phyloP scores from a whole-genome alignment of 2,888 invertebrate genomes.

The Drosophila lutescens region DNA sequence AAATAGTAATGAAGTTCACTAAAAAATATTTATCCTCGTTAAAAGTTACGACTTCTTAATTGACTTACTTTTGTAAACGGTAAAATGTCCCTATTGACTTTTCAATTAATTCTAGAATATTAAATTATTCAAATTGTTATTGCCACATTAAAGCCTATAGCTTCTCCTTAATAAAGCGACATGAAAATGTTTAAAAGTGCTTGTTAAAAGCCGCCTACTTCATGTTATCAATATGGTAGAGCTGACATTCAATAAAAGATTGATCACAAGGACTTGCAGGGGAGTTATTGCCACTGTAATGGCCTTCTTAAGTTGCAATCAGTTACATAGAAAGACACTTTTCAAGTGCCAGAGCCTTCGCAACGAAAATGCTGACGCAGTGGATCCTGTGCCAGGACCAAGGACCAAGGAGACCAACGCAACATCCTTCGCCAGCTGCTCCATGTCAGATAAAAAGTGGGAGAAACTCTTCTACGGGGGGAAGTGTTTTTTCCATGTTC shows the following conservation, averaged over 20 bases:
- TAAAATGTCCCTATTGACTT: no score
- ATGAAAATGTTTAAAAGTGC: background rate
- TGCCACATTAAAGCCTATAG: background rate
- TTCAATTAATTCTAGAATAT: background rate
- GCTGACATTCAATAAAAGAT: slow-evolving; percentile 2
- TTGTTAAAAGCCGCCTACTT: slow-evolving; percentile 1
- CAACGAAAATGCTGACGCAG: slow-evolving; percentile 35
- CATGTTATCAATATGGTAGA: background rate
- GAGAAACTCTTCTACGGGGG: slow-evolving; percentile 3
- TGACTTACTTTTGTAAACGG: no score
- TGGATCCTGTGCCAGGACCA: slow-evolving; percentile 26
- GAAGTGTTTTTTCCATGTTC: slow-evolving; percentile 12
- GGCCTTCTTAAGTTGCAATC: slow-evolving; percentile 21
- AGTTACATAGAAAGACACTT: slow-evolving; percentile 37
- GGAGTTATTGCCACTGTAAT: slow-evolving; percentile 24
- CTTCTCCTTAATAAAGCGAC: background rate
- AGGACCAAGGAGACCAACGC: slow-evolving; percentile 14
- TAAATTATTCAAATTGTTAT: background rate
- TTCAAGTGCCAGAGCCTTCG: slow-evolving; percentile 30
- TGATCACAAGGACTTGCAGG: slow-evolving; percentile 3
- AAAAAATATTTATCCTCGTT: no score
- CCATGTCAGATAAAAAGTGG: slow-evolving; percentile 57
- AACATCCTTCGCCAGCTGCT: slow-evolving; percentile 50
- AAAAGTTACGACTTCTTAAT: no score
- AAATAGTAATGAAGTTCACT: no score